phyloP scores from a whole-genome alignment of 1,140 invertebrate genomes.

The Sesamia nonagrioides region DNA sequence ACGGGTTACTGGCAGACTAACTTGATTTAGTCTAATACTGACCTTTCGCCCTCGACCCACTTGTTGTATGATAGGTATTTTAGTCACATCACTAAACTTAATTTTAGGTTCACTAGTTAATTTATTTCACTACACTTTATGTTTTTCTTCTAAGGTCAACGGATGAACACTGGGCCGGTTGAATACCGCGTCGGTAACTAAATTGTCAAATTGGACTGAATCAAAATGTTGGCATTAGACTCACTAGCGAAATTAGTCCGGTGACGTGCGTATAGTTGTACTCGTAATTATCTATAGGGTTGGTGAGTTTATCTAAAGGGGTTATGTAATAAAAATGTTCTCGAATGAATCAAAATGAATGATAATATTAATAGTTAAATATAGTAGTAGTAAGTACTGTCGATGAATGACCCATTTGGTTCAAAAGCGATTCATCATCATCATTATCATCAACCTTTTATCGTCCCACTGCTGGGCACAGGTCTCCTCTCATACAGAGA shows the following conservation, averaged over 20 bases:
- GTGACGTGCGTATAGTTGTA: constrained; percentile 59
- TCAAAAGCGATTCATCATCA: too few species aligned
- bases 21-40: constrained; percentile 49
- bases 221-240: constrained; percentile 71
- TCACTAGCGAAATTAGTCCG: constrained; percentile 64
- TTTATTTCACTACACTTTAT: constrained; percentile 2
- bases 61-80: constrained; percentile 31
- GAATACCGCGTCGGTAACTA: constrained; percentile 69
- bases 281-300: constrained; percentile 43
- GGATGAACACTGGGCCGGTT: constrained; percentile 59
- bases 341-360: neutral
- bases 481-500: too few species aligned
- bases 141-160: constrained; percentile 63
- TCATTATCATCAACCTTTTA: too few species aligned
- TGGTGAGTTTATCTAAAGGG: neutral
- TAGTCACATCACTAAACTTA: constrained; percentile 50
- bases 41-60: constrained; percentile 51
- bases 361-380: too few species aligned
- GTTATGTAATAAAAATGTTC: constrained; percentile 19
- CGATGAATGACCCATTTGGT: too few species aligned
- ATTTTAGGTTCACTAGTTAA: constrained; percentile 27
- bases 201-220: constrained; percentile 77
- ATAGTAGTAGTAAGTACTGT: too few species aligned
- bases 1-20: constrained; percentile 50
- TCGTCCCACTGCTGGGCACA: too few species aligned